Evolutionary conservation across 1,140 invertebrate genomes (phyloP).

Genomic region (Euglossa dilemma): DNA sequence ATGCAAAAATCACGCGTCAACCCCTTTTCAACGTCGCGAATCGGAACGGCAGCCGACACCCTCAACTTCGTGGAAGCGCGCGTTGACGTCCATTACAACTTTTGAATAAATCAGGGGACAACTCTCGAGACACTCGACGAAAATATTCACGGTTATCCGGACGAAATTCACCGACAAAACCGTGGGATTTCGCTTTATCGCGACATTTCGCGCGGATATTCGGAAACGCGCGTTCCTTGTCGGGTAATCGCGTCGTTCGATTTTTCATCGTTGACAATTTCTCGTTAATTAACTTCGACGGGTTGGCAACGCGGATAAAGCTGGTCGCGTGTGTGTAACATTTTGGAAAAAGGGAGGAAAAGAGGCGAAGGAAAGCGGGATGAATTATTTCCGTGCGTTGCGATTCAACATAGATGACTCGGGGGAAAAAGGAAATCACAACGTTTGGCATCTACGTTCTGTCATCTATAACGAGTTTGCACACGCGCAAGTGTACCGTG

Average conservation of each 20-base stretch:
- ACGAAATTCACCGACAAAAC: not conserved
- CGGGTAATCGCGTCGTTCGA: not conserved
- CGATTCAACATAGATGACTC: too few species aligned
- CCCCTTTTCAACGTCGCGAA: not conserved
- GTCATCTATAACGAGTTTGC: too few species aligned
- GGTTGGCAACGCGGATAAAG: too few species aligned
- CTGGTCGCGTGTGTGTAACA: too few species aligned
- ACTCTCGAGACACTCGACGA: not conserved
- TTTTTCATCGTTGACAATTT: not conserved
- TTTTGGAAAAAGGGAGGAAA: too few species aligned
- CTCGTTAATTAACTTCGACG: not conserved
- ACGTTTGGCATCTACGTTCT: too few species aligned
- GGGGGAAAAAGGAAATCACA: too few species aligned
- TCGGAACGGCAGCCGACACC: not conserved
- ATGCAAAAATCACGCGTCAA: not conserved
- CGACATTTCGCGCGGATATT: not conserved
- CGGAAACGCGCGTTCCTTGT: too few species aligned
- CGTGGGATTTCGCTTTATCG: not conserved
- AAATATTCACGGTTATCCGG: not conserved
- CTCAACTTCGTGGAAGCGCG: not conserved
- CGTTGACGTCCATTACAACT: slow-evolving; percentile 23
- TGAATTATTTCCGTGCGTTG: too few species aligned
- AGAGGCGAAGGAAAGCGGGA: too few species aligned
- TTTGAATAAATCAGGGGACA: not conserved
- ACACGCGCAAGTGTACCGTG: too few species aligned